Conservation (phyloP, 2,888 invertebrate species). For the Drosophila ezoana region DNA sequence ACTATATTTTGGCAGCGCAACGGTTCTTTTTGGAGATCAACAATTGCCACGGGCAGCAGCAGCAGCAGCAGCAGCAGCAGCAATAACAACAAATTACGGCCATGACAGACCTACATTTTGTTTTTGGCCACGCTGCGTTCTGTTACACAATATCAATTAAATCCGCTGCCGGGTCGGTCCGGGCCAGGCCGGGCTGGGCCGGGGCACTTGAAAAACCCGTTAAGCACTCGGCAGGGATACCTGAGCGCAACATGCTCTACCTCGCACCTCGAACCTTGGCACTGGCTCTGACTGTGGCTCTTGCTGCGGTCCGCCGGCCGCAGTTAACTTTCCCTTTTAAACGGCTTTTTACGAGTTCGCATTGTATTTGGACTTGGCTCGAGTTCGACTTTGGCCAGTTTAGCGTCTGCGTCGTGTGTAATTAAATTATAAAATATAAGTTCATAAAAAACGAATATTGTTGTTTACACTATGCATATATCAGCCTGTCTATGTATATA, state of each 20-base stretch:
- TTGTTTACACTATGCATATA: conserved; percentile 53
- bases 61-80: conserved; percentile 14
- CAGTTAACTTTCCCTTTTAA: conserved; percentile 79
- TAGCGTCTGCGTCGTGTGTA: conserved; percentile 43
- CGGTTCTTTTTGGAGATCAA: conserved; percentile 67
- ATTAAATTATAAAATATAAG: conserved; percentile 80
- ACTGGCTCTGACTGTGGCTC: conserved; percentile 30
- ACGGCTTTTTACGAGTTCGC: conserved; percentile 70
- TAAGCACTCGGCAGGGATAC: conserved; percentile 65
- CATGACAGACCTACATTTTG: conserved; percentile 66
- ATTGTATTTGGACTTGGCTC: conserved; percentile 45
- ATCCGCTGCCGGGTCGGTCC: conserved; percentile 42
- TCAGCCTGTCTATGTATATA: conserved; percentile 6
- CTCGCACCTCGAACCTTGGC: conserved; percentile 59
- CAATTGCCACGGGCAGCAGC: conserved; percentile 39
- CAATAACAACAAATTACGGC: conserved; percentile 55
- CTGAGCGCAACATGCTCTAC: conserved; percentile 69
- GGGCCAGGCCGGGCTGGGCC: conserved; percentile 28
- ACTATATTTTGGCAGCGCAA: conserved; percentile 76
- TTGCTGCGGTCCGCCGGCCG: conserved; percentile 22
- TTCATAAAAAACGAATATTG: conserved; percentile 70
- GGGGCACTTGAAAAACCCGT: conserved; percentile 76
- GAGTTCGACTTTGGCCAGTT: conserved; percentile 47
- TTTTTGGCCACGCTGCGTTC: conserved; percentile 72
- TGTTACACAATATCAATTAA: conserved; percentile 79